phyloP scores from a whole-genome alignment of 2,888 invertebrate genomes.

The Caenorhabditis drosophilae region DNA sequence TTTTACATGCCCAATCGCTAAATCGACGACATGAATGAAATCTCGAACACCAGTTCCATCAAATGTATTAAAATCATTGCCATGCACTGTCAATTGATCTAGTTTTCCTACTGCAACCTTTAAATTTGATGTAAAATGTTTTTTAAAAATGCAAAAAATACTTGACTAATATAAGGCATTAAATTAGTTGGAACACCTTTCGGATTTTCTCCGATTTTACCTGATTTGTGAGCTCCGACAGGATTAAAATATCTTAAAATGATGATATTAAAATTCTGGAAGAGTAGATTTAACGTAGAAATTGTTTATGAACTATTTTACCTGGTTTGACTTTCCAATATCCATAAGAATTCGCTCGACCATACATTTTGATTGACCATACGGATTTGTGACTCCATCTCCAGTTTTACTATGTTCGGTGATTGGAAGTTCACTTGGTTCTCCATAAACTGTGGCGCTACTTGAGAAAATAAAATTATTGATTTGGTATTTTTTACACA shows the following conservation, averaged over 20 bases:
- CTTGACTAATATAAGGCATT: conserved; percentile 90
- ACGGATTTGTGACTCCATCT: conserved; percentile 84
- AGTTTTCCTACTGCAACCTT: conserved; percentile 89
- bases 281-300: too few species aligned
- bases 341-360: conserved; percentile 94
- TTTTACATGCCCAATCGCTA: conserved; percentile 85
- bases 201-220: conserved; percentile 92
- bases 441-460: conserved; percentile 92
- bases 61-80: conserved; percentile 80
- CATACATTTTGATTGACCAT: conserved; percentile 94
- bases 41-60: conserved; percentile 82
- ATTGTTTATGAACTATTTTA: background rate
- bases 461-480: conserved; percentile 86
- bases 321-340: conserved; percentile 82
- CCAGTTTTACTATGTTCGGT: conserved; percentile 79
- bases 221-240: conserved; percentile 90
- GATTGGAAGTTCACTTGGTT: conserved; percentile 84
- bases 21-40: conserved; percentile 94
- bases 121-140: too few species aligned
- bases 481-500: conserved; percentile 83
- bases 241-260: conserved; percentile 93
- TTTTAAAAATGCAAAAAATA: too few species aligned
- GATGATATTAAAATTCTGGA: conserved; percentile 83
- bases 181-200: conserved; percentile 90
- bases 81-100: conserved; percentile 83